Conservation (phyloP, 2,113 vertebrate genomes). For the Lucifuga dentata region DNA sequence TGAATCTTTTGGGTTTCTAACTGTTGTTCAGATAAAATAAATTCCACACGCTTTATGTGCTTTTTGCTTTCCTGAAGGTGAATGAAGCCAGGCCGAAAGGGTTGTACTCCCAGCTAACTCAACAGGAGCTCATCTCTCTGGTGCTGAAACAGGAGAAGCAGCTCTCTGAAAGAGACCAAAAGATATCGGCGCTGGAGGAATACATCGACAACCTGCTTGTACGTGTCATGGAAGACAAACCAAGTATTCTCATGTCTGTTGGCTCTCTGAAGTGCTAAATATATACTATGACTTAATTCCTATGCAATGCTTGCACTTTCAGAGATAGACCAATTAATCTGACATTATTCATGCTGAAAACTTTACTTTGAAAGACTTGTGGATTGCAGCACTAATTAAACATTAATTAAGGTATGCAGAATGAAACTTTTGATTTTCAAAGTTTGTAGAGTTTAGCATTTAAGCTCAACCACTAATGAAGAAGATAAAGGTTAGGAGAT, state of each 20-base stretch:
- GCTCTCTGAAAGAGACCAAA: constrained; percentile 85
- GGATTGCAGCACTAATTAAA: not conserved
- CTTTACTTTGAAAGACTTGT: not conserved
- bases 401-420: no score
- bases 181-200: constrained; percentile 89
- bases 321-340: not conserved
- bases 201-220: constrained; percentile 96
- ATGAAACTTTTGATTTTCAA: not conserved
- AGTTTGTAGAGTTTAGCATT: not conserved
- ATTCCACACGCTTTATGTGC: not conserved
- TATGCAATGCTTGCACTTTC: not conserved
- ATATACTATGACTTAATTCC: constrained; percentile 14
- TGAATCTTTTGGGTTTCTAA: no score
- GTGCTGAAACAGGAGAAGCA: constrained; percentile 89
- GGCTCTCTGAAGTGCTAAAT: constrained; percentile 54
- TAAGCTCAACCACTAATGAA: not conserved
- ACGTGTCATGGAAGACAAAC: constrained; percentile 92
- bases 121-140: constrained; percentile 90
- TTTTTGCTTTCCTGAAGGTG: constrained; percentile 46
- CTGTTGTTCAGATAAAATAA: no score
- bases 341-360: not conserved
- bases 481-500: not conserved
- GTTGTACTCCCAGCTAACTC: constrained; percentile 91
- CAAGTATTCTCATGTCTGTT: constrained; percentile 88
- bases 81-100: constrained; percentile 71